These are phyloP conservation scores for Gadopsis bispinosus DNA, from an alignment of 2,797 vertebrate species.

Conservation along the genomic window DNA sequence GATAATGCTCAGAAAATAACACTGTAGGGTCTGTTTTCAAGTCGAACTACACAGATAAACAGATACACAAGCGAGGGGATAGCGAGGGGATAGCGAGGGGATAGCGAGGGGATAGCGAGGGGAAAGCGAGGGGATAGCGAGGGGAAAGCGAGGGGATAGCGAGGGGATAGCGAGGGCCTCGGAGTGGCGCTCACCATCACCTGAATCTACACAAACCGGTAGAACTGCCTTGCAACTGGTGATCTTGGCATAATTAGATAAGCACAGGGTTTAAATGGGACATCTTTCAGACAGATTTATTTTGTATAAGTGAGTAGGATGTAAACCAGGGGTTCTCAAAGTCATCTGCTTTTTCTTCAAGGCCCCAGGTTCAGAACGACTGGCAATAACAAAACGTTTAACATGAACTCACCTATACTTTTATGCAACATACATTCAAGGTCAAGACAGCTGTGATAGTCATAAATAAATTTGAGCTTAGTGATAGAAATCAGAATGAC, in stretches of 20 bases:
- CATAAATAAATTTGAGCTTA: too few species aligned
- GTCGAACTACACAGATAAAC: neutral
- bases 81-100: too few species aligned
- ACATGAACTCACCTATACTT: too few species aligned
- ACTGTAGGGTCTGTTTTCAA: neutral
- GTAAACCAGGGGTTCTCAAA: neutral
- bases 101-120: too few species aligned
- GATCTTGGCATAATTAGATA: neutral
- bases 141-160: too few species aligned
- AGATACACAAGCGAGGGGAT: neutral
- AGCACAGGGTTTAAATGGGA: neutral
- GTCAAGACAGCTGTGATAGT: too few species aligned
- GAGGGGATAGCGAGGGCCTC: neutral
- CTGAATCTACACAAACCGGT: neutral
- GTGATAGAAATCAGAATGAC: too few species aligned
- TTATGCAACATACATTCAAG: too few species aligned
- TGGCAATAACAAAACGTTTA: too few species aligned
- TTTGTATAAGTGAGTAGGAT: neutral
- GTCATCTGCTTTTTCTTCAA: too few species aligned
- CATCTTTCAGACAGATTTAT: neutral
- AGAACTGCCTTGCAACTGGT: neutral
- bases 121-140: too few species aligned
- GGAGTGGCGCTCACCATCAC: neutral
- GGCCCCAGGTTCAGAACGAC: too few species aligned
- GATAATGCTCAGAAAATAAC: conserved; percentile 9